phyloP scores from a whole-genome alignment of 1,140 invertebrate species.

The Drosophila grimshawi region DNA sequence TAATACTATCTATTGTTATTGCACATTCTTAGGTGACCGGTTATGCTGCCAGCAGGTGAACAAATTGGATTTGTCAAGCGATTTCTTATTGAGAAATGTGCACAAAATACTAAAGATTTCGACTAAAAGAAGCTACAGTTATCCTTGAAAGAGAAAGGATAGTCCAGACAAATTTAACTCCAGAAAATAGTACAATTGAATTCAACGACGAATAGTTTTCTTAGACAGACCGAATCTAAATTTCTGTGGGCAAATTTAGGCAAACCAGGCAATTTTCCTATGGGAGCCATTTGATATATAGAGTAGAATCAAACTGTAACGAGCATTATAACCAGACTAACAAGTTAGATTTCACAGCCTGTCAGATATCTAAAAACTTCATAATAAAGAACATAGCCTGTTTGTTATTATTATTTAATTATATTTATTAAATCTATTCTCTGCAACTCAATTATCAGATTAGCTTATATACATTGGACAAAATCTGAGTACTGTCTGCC shows the following conservation, averaged over 20 bases:
- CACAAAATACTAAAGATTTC: constrained; percentile 1
- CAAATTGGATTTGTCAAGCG: constrained; percentile 58
- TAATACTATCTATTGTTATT: constrained; percentile 62
- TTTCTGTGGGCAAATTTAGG: too few relatives aligned
- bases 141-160: not conserved
- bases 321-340: too few relatives aligned
- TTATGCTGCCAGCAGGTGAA: constrained; percentile 47
- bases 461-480: not conserved
- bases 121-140: not conserved
- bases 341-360: too few relatives aligned
- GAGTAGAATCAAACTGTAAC: too few relatives aligned
- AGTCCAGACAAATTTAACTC: not conserved
- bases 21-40: constrained; percentile 58
- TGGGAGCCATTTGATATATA: too few relatives aligned
- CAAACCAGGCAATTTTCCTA: too few relatives aligned
- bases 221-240: too few relatives aligned
- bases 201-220: not conserved
- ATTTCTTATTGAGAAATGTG: constrained; percentile 12
- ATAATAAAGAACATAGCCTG: not conserved
- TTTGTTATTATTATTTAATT: not conserved
- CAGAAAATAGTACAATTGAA: not conserved
- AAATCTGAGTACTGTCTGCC: constrained; percentile 1
- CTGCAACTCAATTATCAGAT: not conserved
- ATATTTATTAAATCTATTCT: not conserved
- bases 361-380: not conserved